Evolutionary conservation across 1,140 invertebrate genomes (phyloP).

Genomic region (Leptinotarsa undecemlineata): DNA sequence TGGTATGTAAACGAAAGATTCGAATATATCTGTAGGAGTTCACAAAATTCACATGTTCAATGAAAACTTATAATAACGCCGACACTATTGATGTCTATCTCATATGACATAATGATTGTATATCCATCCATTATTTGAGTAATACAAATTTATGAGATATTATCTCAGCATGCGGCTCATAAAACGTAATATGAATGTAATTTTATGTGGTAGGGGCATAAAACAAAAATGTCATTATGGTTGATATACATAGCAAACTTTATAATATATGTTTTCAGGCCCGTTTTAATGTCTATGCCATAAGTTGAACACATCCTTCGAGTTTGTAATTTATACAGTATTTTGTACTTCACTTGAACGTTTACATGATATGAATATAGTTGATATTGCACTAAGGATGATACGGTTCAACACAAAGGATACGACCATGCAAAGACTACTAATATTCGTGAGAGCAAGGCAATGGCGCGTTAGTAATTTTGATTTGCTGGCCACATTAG

Average conservation of each 20-base stretch:
- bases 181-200: not conserved
- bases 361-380: constrained; percentile 14
- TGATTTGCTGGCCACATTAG: not conserved
- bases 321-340: constrained; percentile 13
- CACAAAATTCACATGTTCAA: not conserved
- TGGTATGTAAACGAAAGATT: constrained; percentile 6
- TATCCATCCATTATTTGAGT: not conserved
- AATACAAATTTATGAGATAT: not conserved
- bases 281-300: not conserved
- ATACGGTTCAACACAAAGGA: not conserved
- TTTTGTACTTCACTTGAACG: constrained; percentile 6
- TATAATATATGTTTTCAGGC: constrained; percentile 17
- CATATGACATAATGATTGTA: not conserved
- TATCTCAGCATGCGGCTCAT: not conserved
- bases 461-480: constrained; percentile 8
- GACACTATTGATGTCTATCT: not conserved
- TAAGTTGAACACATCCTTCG: constrained; percentile 10
- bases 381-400: not conserved
- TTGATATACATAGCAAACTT: constrained; percentile 11
- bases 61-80: not conserved
- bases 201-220: not conserved
- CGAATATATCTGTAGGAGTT: not conserved
- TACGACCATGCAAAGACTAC: constrained; percentile 1
- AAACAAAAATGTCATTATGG: constrained; percentile 17
- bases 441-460: constrained; percentile 3